Percentiles rank a stretch among this genome's conserved stretches.
Conservation (phyloP, 2,113 vertebrate species). For the Candoia aspera region DNA sequence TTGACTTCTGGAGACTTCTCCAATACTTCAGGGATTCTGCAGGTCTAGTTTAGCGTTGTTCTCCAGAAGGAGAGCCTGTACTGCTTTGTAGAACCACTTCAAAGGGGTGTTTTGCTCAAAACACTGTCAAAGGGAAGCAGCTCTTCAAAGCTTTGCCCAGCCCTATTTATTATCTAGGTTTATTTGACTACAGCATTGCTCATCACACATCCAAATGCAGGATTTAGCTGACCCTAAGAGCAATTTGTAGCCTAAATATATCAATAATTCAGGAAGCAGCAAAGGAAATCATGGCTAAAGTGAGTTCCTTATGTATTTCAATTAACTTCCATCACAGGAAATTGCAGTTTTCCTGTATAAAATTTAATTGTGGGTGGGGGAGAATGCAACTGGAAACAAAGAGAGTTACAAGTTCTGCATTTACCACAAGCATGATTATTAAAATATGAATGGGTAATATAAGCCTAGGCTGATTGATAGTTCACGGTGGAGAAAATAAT, state of each 20-base stretch:
- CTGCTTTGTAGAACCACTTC: neutral
- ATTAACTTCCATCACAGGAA: neutral
- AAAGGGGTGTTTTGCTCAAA: neutral
- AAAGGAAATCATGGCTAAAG: neutral
- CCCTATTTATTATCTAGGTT: neutral
- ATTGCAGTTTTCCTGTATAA: neutral
- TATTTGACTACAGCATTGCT: neutral
- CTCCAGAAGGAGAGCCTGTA: neutral
- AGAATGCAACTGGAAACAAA: neutral
- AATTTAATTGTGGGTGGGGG: neutral
- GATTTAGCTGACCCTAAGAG: neutral
- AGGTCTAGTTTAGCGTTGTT: neutral
- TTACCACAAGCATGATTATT: neutral
- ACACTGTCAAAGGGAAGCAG: neutral
- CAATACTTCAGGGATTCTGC: neutral
- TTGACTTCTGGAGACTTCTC: neutral
- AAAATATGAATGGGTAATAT: neutral
- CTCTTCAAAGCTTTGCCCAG: neutral
- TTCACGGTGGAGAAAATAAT: neutral
- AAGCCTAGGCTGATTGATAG: neutral
- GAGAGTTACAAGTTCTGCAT: neutral
- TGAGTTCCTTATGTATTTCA: neutral
- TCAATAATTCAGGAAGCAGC: conserved; percentile 13
- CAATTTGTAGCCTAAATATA: neutral
- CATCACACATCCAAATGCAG: neutral